Percentiles rank a stretch among this genome's conserved stretches.
Conservation (phyloP, 2,113 vertebrate species). For the Alectura lathami region DNA sequence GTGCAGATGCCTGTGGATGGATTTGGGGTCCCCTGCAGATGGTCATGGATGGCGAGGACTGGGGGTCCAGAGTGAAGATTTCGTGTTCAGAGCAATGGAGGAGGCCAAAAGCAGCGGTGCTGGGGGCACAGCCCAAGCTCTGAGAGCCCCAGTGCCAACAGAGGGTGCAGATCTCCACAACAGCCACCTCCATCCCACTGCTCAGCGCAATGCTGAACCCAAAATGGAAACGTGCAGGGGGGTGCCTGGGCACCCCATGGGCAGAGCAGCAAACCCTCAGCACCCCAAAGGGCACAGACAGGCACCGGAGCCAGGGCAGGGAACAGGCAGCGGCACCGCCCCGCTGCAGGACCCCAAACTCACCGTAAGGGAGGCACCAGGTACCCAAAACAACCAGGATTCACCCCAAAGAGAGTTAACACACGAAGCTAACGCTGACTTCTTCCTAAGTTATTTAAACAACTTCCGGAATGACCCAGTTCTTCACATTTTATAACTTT, state of each 20-base stretch:
- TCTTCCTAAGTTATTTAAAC: neutral
- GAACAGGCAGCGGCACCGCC: fast-evolving
- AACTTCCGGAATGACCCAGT: too few relatives aligned
- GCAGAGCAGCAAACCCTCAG: neutral
- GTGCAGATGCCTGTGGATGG: neutral
- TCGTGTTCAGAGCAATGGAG: neutral
- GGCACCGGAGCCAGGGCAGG: fast-evolving
- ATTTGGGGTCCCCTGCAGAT: neutral
- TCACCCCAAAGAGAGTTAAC: neutral
- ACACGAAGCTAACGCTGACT: neutral
- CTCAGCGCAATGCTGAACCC: fast-evolving
- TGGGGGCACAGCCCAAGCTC: neutral
- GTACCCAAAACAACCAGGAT: neutral
- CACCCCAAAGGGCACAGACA: fast-evolving
- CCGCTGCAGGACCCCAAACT: neutral
- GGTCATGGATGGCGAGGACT: too few relatives aligned
- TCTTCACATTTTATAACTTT: conserved; percentile 7
- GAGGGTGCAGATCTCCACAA: fast-evolving
- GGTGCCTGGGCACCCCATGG: too few relatives aligned
- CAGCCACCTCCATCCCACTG: neutral
- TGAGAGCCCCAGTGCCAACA: neutral
- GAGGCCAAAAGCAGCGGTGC: neutral
- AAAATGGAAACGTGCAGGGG: neutral
- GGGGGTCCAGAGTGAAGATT: neutral
- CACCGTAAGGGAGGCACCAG: neutral